Evolutionary conservation across 1,140 invertebrate species (phyloP), one percentile per base, ranked within the genome.

Genomic region (Ephestia elutella): DNA sequence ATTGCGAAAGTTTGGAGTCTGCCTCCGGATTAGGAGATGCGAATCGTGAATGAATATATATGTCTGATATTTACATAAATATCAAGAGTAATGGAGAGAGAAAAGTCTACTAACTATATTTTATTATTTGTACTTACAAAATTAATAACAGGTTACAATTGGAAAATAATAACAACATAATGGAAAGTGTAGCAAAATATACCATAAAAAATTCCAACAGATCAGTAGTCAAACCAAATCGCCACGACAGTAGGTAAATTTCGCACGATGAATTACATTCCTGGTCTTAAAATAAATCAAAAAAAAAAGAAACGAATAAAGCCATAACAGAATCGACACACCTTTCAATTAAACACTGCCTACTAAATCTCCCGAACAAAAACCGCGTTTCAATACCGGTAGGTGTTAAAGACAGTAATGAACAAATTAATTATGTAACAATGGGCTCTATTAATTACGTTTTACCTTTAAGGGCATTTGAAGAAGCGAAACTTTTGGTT

Each of bases 391-490:
- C 50, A 25, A 53, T 53, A 53, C 19, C 19, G 20, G 21, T 49
- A 63, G 58, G 56, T 76, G 73, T 50, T 55, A 56, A 74, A 61
- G 73, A 76, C 73, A 67, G 62, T 80, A 82, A 77, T 73, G 67
- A 60, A 62, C 30, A 61, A 67, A 82, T 80, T 80, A 80, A 80
- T 80, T 76, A 78, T 68, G 55, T 70, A 72, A 82, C 76, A 82
- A 80, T 69, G 66, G 73, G 32, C 57, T 10, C 63, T 54, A 77
- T 74, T 70, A 69, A 80, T 75, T 70, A 73, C 73, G 69, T 59
- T 58, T 49, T 65, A 70, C 64, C 62, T 20, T 25, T 18, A 35
- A 59, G 48, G 56, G 59, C 64, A 66, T 66, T 62, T 58, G 69
- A 70, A 68, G 72, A 76, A 71, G 70, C 60, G 66, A 76, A 79